A percentile compares a stretch with the other conserved stretches of the same genome.
phyloP scores from a whole-genome alignment of 2,888 invertebrate genomes.

The Plebejus argus region DNA sequence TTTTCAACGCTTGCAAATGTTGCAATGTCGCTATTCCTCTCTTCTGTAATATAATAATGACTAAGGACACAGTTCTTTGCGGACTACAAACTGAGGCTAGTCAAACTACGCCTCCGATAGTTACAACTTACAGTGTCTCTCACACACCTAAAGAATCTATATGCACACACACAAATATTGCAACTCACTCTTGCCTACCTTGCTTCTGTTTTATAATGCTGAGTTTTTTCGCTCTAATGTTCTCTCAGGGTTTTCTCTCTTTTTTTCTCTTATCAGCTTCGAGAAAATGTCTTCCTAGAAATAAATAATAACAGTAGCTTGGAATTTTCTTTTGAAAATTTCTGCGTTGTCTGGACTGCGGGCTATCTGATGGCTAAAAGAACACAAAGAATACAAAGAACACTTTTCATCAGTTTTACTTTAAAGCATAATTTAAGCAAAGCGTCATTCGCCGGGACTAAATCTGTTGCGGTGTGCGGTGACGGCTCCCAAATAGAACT shows the following conservation, averaged over 20 bases:
- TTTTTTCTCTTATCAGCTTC: too few species aligned
- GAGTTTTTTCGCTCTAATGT: background rate
- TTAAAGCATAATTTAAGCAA: conserved; percentile 13
- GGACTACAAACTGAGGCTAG: too few species aligned
- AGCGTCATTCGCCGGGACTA: conserved; percentile 19
- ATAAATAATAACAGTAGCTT: background rate
- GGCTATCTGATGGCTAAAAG: background rate
- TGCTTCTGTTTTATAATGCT: background rate
- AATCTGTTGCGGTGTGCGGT: conserved; percentile 49
- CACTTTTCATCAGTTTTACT: conserved; percentile 15
- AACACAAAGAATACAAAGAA: background rate
- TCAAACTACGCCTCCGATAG: too few species aligned
- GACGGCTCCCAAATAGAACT: conserved; percentile 68
- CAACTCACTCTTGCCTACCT: background rate
- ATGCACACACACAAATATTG: background rate
- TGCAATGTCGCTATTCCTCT: too few species aligned
- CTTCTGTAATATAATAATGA: too few species aligned
- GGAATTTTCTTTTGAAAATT: background rate
- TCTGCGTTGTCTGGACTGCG: background rate
- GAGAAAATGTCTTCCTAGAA: background rate
- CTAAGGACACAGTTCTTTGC: too few species aligned
- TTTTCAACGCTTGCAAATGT: background rate
- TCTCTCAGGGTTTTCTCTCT: background rate
- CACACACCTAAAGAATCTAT: too few species aligned
- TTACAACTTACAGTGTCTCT: too few species aligned